Evolutionary conservation across 2,888 invertebrate species (phyloP).

Genomic region (Microdon myrmicae): DNA sequence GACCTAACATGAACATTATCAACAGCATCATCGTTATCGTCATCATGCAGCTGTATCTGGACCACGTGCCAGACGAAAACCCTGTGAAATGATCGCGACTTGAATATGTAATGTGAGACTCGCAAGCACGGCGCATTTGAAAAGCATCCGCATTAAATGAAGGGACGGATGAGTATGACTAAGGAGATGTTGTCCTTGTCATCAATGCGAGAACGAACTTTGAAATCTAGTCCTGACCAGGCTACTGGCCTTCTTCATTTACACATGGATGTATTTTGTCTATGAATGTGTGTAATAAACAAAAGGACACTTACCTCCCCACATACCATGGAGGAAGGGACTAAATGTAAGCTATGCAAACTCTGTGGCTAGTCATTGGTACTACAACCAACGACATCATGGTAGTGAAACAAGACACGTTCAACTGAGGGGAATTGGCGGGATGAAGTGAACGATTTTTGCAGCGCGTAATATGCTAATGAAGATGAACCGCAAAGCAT

Average conservation of each 20-base stretch:
- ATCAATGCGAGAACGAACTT: slow-evolving; percentile 36
- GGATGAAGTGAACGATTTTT: slow-evolving; percentile 28
- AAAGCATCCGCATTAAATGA: slow-evolving; percentile 23
- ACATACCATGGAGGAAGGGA: slow-evolving; percentile 29
- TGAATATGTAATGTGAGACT: slow-evolving; percentile 43
- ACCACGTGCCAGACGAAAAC: slow-evolving; percentile 50
- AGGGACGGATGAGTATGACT: slow-evolving; percentile 18
- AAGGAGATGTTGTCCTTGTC: slow-evolving; percentile 33
- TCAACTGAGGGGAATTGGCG: slow-evolving; percentile 2
- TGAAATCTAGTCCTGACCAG: slow-evolving; percentile 15
- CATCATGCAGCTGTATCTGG: slow-evolving; percentile 43
- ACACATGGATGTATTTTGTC: slow-evolving; percentile 8
- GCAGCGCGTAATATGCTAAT: slow-evolving; percentile 46
- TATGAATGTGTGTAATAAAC: slow-evolving; percentile 20
- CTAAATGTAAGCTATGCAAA: slow-evolving; percentile 27
- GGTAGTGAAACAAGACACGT: slow-evolving; percentile 24
- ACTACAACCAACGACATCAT: background rate
- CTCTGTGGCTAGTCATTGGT: slow-evolving; percentile 25
- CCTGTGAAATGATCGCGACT: slow-evolving; percentile 51
- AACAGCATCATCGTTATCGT: slow-evolving; percentile 21
- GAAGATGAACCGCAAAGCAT: slow-evolving; percentile 42
- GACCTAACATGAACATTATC: slow-evolving; percentile 28
- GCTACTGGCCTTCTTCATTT: slow-evolving; percentile 3
- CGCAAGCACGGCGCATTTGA: slow-evolving; percentile 20
- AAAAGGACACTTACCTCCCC: slow-evolving; percentile 44